Conservation (phyloP, 92 coral and sea anemone genomes). For the Chrysogorgia sp. region DNA sequence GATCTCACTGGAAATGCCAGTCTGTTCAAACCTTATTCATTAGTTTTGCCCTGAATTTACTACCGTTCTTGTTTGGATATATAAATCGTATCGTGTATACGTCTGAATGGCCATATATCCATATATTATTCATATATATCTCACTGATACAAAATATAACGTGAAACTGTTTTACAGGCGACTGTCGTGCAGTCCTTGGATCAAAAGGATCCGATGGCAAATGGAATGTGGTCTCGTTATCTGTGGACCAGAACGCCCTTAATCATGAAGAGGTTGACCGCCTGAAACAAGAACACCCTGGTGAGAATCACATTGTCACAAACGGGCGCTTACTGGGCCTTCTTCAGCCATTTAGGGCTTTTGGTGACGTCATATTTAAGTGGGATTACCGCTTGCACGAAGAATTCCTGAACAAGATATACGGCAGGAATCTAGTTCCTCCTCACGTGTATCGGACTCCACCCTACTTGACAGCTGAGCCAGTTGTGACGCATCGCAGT, state of each 20-base stretch:
- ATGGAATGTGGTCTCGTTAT: slow-evolving; percentile 84
- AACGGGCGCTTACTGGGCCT: slow-evolving; percentile 91
- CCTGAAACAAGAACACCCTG: slow-evolving; percentile 80
- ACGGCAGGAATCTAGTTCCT: slow-evolving; percentile 92
- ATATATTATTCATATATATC: too few relatives aligned
- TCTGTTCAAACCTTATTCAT: too few relatives aligned
- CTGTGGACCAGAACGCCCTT: slow-evolving; percentile 82
- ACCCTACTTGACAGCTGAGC: slow-evolving; percentile 96
- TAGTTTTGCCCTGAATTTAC: too few relatives aligned
- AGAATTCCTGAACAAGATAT: slow-evolving; percentile 84
- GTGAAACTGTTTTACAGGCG: slow-evolving; percentile 75
- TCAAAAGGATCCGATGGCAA: slow-evolving; percentile 72
- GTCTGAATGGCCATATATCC: too few relatives aligned
- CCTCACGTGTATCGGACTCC: slow-evolving; percentile 86
- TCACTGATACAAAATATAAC: too few relatives aligned
- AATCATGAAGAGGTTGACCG: slow-evolving; percentile 76
- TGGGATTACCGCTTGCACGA: slow-evolving; percentile 93
- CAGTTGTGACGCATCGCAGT: slow-evolving; percentile 78
- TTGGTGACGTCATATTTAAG: slow-evolving; percentile 97
- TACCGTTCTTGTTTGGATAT: too few relatives aligned
- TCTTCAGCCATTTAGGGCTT: slow-evolving; percentile 89
- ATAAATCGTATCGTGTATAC: too few relatives aligned
- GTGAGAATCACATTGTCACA: slow-evolving; percentile 82
- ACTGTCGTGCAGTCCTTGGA: slow-evolving; percentile 96
- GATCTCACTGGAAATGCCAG: too few relatives aligned